Evolutionary conservation across 1,140 invertebrate species (phyloP), one percentile per base, ranked within the genome.

Genomic region (Danaus plexippus): DNA sequence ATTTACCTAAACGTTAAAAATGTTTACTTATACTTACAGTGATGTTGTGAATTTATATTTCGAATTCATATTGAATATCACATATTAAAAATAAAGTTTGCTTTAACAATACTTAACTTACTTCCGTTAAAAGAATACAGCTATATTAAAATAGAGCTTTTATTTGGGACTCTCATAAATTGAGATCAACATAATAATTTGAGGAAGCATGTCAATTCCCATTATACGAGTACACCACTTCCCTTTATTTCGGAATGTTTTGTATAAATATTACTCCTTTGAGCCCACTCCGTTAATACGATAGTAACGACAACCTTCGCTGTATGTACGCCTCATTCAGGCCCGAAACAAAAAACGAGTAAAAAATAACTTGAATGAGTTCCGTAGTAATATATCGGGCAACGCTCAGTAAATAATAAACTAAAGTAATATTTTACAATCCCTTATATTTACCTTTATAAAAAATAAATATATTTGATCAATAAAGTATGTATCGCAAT

Each of bases 221-320:
- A 62, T 66, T 69, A 61, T 60, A 52, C 61, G 68, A 67, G 56
- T 60, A 66, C 55, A 59, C 65, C 67, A 64, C 61, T 64, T 62
- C 61, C 63, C 57, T 73, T 71, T 70, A 65, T 65, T 64, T 67
- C 45, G 74, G 68, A 75, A 77, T 74, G 74, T 65, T 64, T 64
- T 71, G 66, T 68, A 66, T 66, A 75, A 75, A 77, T 69, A 75
- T 68, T 63, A 67, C 61, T 67, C 52, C 61, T 67, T 63, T 68
- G 53, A 69, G 62, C 68, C 55, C 63, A 72, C 69, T 61, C 64
- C 60, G 59, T 61, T 67, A 69, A 71, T 63, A 63, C 62, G 56
- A 67, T 63, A 64, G 57, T 71, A 61, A 53, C 61, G 60, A 63
- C 58, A 58, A 52, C 58, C 52, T 59, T 51, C 67, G 51, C 57